Evolutionary conservation across 2,888 invertebrate species (phyloP), one percentile per base, ranked within the genome.

Genomic region (Rhorus exstirpatorius): DNA sequence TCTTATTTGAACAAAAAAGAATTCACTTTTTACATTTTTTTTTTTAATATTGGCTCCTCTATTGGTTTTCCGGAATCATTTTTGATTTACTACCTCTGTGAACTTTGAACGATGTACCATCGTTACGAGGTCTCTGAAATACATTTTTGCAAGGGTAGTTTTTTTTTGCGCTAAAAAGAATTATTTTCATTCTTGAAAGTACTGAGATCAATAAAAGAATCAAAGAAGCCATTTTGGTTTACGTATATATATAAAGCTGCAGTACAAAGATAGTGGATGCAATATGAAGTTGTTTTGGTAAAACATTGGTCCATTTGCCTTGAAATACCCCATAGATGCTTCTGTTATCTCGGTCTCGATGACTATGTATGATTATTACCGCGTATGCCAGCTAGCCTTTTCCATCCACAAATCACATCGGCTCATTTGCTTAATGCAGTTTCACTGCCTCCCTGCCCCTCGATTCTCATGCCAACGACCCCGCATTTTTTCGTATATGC

Each of bases 381-480:
- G 60, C 55, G 49, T 53, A n/a, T 55, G 49, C 63, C 55, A 10
- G 38, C 58, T 8, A 51, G n/a, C 53, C 61, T 53, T 12, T 2
- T 8, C 55, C 71, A 44, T 60, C 17, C 7, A n/a, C 72, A 55
- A 51, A 51, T 63, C 76, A 51, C 76, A 70, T 49, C 46, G 76
- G 71, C 71, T 81, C 76, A 76, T 81, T 81, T 81, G 81, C 63
- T 70, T 81, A 81, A 81, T 81, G 76, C 81, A 65, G 70, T 76
- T 71, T 65, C 38, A 14, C 46, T 8, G 14, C 67, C 44, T 12
- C 14, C 14, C 65, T 41, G 31, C 41, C 35, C 51, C 38, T 12
- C 60, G 19, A 46, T 60, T 24, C 26, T 55, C 8, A 38, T 14
- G 38, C 38, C 8, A 26, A 60, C 60, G 46, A 46, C 71, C 71